Conservation (phyloP, 1,140 invertebrate species). For the Solen grandis region DNA sequence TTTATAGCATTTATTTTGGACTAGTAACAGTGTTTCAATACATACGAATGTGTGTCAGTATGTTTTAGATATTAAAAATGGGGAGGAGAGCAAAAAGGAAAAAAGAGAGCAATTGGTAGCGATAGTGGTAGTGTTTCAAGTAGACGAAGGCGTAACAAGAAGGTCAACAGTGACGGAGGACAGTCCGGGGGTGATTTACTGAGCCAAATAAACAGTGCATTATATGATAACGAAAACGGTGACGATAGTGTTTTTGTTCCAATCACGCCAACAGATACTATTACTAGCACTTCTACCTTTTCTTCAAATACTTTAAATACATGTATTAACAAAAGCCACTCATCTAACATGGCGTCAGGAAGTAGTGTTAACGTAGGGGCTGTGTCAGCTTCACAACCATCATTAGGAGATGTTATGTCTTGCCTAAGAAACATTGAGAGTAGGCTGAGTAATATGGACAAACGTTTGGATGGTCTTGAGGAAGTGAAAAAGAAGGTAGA, state of each 20-base stretch:
- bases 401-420: not conserved
- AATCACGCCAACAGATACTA: no score
- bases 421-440: not conserved
- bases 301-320: no score
- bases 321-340: not conserved
- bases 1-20: not conserved
- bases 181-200: not conserved
- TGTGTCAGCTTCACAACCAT: no score
- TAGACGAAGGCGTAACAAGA: not conserved
- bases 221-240: not conserved
- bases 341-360: not conserved
- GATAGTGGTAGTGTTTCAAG: not conserved
- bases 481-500: not conserved
- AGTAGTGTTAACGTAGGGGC: not conserved
- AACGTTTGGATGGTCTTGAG: not conserved
- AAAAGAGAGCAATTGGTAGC: not conserved
- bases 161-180: not conserved
- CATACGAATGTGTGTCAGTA: not conserved
- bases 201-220: not conserved
- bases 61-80: not conserved
- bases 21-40: not conserved
- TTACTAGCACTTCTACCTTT: not conserved
- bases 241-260: not conserved
- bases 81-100: not conserved
- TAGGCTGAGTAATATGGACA: not conserved